A percentile compares a stretch with the other conserved stretches of the same genome.
phyloP scores from a whole-genome alignment of 2,113 vertebrate genomes.

The Gasterosteus aculeatus region DNA sequence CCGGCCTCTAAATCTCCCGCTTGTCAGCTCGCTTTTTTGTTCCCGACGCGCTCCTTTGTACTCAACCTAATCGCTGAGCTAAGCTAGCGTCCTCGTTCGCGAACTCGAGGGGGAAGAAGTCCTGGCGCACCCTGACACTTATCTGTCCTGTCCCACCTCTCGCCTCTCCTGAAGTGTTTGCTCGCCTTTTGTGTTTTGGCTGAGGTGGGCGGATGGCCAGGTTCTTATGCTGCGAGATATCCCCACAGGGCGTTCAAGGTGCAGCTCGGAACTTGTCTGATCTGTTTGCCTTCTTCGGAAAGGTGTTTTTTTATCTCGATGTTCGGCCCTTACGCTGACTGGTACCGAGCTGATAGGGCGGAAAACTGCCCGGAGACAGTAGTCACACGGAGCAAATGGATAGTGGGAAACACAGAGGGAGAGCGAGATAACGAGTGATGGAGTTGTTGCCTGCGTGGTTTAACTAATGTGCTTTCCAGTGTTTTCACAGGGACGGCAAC shows the following conservation, averaged over 20 bases:
- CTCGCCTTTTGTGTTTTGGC: conserved; percentile 75
- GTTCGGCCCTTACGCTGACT: conserved; percentile 60
- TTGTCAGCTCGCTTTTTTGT: conserved; percentile 69
- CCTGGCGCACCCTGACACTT: conserved; percentile 69
- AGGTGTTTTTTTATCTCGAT: conserved; percentile 73
- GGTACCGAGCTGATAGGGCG: conserved; percentile 63
- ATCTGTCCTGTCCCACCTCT: conserved; percentile 77
- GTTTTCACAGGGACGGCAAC: conserved; percentile 29
- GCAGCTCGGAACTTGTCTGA: conserved; percentile 72
- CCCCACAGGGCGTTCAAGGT: conserved; percentile 61
- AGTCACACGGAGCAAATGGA: conserved; percentile 32
- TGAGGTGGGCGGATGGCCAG: conserved; percentile 66
- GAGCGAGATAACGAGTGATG: background rate
- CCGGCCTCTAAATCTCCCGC: conserved; percentile 66
- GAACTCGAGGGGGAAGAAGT: conserved; percentile 56
- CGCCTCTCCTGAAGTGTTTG: conserved; percentile 65
- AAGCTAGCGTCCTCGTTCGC: conserved; percentile 69
- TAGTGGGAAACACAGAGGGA: conserved; percentile 9
- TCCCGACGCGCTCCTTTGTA: conserved; percentile 66
- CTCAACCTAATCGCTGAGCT: conserved; percentile 46
- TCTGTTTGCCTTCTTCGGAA: conserved; percentile 71
- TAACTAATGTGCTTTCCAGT: conserved; percentile 36
- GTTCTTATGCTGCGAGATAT: conserved; percentile 72
- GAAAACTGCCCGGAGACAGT: conserved; percentile 57
- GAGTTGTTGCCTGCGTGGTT: conserved; percentile 47